A percentile compares a stretch with the other conserved stretches of the same genome.
Conservation (phyloP, 53 echinoderm and acorn worm genomes). For the Echinarachnius parma region DNA sequence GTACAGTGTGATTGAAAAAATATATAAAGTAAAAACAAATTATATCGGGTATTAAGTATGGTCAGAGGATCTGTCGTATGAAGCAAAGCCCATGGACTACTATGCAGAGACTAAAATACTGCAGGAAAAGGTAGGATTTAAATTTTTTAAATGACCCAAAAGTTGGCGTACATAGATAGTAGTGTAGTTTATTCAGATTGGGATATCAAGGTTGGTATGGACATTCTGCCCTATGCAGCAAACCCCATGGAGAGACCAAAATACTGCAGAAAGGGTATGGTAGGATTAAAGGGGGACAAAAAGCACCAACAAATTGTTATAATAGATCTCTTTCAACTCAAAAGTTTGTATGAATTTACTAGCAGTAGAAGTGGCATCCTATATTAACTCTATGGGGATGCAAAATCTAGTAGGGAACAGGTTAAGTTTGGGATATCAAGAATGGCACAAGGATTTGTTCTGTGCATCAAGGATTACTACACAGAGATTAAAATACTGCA, state of each 20-base stretch:
- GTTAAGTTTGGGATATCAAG: too few species aligned
- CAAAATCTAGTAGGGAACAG: too few species aligned
- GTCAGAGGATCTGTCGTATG: constrained; percentile 81
- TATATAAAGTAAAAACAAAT: too few species aligned
- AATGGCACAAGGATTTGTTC: constrained; percentile 74
- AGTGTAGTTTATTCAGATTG: constrained; percentile 87
- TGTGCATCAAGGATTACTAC: constrained; percentile 81
- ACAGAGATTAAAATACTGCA: constrained; percentile 88
- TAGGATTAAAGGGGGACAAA: too few species aligned
- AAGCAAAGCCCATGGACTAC: constrained; percentile 66
- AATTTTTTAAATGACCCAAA: too few species aligned
- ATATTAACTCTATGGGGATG: too few species aligned
- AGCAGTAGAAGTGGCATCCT: too few species aligned
- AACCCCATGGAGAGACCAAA: constrained; percentile 89
- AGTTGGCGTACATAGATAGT: too few species aligned
- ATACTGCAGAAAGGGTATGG: constrained; percentile 76
- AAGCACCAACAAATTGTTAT: too few species aligned
- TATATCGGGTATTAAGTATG: constrained; percentile 89
- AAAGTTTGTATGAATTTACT: too few species aligned
- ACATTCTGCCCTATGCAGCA: constrained; percentile 78
- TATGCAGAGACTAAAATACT: constrained; percentile 90
- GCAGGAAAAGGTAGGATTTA: constrained; percentile 98
- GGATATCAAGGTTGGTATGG: constrained; percentile 81
- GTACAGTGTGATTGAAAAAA: constrained; percentile 42
- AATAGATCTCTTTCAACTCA: too few species aligned